Evolutionary conservation across 2,113 vertebrate species (phyloP).

Genomic region (Ciconia stormi): DNA sequence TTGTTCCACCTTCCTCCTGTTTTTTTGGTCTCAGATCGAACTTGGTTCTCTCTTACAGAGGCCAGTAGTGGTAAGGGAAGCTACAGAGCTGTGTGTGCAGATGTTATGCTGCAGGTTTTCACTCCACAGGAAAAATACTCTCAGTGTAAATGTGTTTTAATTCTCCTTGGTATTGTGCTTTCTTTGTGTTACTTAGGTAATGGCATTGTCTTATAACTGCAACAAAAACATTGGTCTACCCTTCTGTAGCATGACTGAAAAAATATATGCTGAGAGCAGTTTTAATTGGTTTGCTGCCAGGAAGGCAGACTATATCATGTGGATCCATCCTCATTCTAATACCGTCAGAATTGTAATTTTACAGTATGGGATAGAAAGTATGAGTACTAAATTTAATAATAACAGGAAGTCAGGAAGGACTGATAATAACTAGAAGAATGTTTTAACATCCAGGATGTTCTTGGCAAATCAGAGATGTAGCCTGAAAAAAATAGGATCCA

Average conservation of each 20-base stretch:
- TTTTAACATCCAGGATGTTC: not conserved
- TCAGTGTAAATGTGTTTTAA: not conserved
- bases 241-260: not conserved
- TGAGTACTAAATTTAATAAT: not conserved
- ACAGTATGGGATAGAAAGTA: not conserved
- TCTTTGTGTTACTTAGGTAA: not conserved
- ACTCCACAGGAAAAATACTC: not conserved
- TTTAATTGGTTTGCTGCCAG: not conserved
- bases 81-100: not conserved
- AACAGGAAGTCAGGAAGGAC: not conserved
- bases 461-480: not conserved
- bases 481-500: not conserved
- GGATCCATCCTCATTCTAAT: not conserved
- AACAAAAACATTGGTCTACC: not conserved
- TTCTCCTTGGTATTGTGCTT: not conserved
- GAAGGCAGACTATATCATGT: not conserved
- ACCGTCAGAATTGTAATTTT: not conserved
- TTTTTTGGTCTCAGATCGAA: not conserved
- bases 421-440: not conserved
- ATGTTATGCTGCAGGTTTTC: not conserved
- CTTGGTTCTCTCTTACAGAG: not conserved
- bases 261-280: not conserved
- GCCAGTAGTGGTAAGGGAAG: not conserved
- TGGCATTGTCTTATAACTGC: not conserved
- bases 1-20: not conserved